Evolutionary conservation across 2,888 invertebrate species (phyloP).

Genomic region (Ophraella communa): DNA sequence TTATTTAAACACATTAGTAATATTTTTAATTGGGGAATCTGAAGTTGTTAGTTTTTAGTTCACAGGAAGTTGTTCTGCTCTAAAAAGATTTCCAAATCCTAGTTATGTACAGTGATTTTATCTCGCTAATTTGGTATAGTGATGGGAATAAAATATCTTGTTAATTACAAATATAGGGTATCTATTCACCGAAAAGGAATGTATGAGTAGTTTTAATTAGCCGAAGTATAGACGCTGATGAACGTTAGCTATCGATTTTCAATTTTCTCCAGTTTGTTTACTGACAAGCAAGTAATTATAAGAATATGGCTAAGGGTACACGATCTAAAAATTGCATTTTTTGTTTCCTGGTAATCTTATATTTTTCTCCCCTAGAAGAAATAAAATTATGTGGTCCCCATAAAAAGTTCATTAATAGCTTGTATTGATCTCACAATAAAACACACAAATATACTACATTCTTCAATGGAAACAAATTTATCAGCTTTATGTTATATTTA

Average conservation of each 20-base stretch:
- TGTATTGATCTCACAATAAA: background rate
- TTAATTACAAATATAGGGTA: background rate
- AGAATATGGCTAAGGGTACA: background rate
- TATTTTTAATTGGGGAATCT: background rate
- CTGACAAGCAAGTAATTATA: constrained; percentile 9
- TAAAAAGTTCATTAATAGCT: background rate
- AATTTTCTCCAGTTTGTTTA: constrained; percentile 18
- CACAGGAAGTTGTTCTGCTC: too few relatives aligned
- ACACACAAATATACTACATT: too few relatives aligned
- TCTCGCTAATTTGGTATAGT: background rate
- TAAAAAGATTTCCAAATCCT: background rate
- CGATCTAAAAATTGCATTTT: constrained; percentile 5
- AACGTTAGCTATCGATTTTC: constrained; percentile 20
- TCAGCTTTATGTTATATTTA: too few relatives aligned
- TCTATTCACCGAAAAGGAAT: background rate
- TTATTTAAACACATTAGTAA: background rate
- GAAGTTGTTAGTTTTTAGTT: background rate
- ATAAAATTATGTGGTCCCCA: background rate
- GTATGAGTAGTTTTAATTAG: background rate
- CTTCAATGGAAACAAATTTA: background rate
- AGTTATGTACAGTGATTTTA: background rate
- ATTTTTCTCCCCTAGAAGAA: background rate
- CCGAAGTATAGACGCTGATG: background rate
- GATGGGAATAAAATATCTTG: background rate
- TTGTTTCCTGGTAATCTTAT: background rate